Conservation (phyloP, 2,797 vertebrate species). For the Martes flavigula region DNA sequence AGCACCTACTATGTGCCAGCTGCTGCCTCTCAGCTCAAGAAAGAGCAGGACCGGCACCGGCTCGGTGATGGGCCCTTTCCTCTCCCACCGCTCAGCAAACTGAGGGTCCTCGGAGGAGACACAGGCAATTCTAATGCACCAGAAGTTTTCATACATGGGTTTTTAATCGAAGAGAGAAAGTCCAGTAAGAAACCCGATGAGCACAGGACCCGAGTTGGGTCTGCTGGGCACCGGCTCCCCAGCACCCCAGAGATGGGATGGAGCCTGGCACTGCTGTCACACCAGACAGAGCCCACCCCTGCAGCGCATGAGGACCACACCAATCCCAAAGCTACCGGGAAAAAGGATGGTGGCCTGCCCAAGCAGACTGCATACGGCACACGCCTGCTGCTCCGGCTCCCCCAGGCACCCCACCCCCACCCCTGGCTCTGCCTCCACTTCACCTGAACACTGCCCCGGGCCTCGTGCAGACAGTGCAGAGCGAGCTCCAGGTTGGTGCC, state of each 20-base stretch:
- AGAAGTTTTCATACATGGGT: neutral
- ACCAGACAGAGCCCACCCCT: neutral
- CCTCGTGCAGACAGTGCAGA: constrained; percentile 86
- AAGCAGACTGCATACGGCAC: accelerated
- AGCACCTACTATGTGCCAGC: neutral
- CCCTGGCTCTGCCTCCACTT: neutral
- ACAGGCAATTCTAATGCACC: neutral
- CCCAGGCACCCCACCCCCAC: accelerated
- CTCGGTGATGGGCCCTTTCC: neutral
- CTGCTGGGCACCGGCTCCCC: neutral
- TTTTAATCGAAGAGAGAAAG: neutral
- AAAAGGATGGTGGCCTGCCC: neutral
- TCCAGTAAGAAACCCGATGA: neutral
- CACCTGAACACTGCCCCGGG: constrained; percentile 84
- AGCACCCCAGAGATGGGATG: no score
- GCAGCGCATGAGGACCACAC: neutral
- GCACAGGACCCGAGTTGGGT: accelerated
- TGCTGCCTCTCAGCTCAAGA: neutral
- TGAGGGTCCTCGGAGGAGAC: neutral
- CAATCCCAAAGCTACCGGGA: neutral
- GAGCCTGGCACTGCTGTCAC: no score
- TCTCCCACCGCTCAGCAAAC: neutral
- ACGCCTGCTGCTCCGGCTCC: neutral
- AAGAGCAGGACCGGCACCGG: neutral
- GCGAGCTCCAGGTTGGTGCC: constrained; percentile 87